Evolutionary conservation across 2,888 invertebrate species (phyloP), one percentile per base, ranked within the genome.

Genomic region (Oligia strigilis): DNA sequence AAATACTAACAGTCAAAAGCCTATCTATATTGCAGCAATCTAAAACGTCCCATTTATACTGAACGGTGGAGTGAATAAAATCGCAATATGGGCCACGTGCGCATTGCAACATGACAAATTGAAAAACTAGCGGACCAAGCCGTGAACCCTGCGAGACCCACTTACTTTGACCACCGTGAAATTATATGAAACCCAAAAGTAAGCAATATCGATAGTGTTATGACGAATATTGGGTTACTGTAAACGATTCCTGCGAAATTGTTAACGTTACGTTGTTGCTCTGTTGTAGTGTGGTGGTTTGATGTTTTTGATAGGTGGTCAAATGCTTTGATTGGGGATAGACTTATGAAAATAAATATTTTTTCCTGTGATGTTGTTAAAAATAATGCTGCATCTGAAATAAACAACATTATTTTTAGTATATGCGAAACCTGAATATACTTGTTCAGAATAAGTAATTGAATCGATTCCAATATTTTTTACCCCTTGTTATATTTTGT

Each of bases 161-260:
- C 90, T 92, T 91, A 90, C 90, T 91, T 92, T 91, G 90, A 90
- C 89, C 89, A 91, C 91, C 91, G 92, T 92, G 91, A 93, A 93
- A 93, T 93, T 92, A 93, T 92, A 85, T 90, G 87, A 88, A 87
- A 84, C 79, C 70, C 76, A 85, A 89, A 90, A 91, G 80, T 89
- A 87, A 87, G 77, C 76, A 77, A 81, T 80, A 78, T 78, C 72
- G 75, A 75, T 85, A 82, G 73, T 83, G 80, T 81, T 64, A 84
- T 83, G 79, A 76, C 8, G 87, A 86, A 87, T 89, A 88, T 87
- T 84, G 83, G 58, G 66, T 78, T 82, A 79, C 40, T 72, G 43
- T 81, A 64, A 75, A 72, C 62, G 67, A 70, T 74, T 77, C 36
- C 36, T 4, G 62, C 2, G 0, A 62, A 66, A 64, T 77, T 66